A percentile compares a stretch with the other conserved stretches of the same genome.
Conservation (phyloP, 2,113 vertebrate genomes). For the Okapia johnstoni region DNA sequence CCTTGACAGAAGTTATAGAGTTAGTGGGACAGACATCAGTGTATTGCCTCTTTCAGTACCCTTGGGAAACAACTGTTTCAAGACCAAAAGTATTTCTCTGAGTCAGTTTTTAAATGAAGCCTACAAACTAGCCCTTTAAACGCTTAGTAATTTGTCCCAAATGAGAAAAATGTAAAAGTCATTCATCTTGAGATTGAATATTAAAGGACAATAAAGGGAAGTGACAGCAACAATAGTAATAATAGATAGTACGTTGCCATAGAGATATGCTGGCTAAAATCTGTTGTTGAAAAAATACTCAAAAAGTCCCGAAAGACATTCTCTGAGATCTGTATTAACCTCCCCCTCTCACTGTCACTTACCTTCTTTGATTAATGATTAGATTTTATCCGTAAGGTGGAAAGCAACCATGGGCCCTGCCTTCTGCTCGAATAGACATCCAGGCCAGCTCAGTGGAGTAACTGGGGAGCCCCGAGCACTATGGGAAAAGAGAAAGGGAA, state of each 20-base stretch:
- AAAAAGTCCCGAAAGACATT: background rate
- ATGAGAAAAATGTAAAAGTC: background rate
- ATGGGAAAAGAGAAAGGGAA: background rate
- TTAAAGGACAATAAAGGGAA: background rate
- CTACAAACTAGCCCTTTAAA: background rate
- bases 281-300: background rate
- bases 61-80: background rate
- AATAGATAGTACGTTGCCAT: background rate
- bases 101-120: background rate
- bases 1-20: background rate
- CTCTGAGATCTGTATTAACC: background rate
- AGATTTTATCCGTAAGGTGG: background rate
- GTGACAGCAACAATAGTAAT: background rate
- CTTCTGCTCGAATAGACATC: background rate
- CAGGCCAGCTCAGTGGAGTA: background rate
- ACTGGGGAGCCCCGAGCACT: background rate
- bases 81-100: background rate
- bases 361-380: background rate
- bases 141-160: background rate
- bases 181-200: background rate
- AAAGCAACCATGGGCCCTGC: background rate
- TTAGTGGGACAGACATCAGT: background rate
- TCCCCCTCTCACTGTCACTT: background rate
- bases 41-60: background rate
- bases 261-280: background rate